phyloP scores from a whole-genome alignment of 2,797 vertebrate genomes.

The Cygnus olor region DNA sequence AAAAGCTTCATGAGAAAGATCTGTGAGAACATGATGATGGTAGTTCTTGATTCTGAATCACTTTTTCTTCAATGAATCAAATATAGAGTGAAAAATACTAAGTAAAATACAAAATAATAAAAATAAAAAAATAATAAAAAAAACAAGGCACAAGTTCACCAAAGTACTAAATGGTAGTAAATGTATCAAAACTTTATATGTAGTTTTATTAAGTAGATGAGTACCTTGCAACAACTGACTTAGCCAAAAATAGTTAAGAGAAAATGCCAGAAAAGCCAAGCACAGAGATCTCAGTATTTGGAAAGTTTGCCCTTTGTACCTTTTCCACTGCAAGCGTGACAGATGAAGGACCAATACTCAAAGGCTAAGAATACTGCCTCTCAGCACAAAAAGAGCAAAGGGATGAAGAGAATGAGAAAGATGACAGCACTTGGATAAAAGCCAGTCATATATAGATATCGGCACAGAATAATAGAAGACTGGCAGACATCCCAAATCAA shows the following conservation, averaged over 20 bases:
- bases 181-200: conserved; percentile 31
- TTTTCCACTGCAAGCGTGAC: background rate
- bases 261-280: conserved; percentile 6
- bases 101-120: background rate
- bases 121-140: background rate
- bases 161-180: background rate
- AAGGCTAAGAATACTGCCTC: conserved; percentile 12
- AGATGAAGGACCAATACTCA: conserved; percentile 26
- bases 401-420: conserved; percentile 47
- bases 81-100: background rate
- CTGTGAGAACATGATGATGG: background rate
- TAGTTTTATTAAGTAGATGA: background rate
- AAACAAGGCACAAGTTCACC: background rate
- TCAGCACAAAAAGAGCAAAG: conserved; percentile 55
- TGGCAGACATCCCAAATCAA: conserved; percentile 78
- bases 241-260: background rate
- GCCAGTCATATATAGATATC: conserved; percentile 68
- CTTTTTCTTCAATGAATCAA: background rate
- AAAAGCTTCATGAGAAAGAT: background rate
- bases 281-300: background rate
- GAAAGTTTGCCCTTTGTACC: conserved; percentile 10
- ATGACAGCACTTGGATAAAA: conserved; percentile 58
- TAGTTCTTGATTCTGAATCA: background rate
- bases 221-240: background rate
- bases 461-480: conserved; percentile 57